A percentile compares a stretch with the other conserved stretches of the same genome.
Conservation (phyloP, 2,888 invertebrate genomes). For the Acrocyrtus sp. region DNA sequence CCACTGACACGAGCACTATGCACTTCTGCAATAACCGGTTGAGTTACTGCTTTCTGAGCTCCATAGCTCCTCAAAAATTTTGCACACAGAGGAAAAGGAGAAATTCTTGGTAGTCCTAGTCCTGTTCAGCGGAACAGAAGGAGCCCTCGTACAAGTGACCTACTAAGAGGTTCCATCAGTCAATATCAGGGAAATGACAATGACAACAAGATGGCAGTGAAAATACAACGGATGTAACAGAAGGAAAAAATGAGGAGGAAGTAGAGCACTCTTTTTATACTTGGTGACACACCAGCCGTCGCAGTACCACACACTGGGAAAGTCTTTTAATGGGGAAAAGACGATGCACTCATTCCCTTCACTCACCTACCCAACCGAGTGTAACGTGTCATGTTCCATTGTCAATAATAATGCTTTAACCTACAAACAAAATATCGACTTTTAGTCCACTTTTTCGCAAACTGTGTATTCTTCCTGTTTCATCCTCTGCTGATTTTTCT, state of each 20-base stretch:
- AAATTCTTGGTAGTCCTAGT: too few species aligned
- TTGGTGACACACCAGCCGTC: neutral
- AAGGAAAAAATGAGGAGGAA: neutral
- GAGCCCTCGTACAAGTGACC: neutral
- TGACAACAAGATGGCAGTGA: neutral
- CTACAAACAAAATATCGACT: slow-evolving; percentile 13
- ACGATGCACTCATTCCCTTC: neutral
- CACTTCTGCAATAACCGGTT: neutral
- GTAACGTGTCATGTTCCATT: slow-evolving; percentile 39
- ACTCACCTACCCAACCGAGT: neutral
- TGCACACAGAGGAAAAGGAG: neutral
- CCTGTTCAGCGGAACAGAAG: neutral
- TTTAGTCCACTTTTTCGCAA: neutral
- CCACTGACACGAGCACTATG: neutral
- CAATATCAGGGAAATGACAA: neutral
- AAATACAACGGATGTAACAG: neutral
- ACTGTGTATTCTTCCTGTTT: neutral
- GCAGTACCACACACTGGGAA: too few species aligned
- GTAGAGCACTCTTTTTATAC: neutral
- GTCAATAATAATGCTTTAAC: slow-evolving; percentile 23
- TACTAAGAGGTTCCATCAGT: neutral
- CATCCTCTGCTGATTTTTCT: neutral
- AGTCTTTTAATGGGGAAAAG: neutral
- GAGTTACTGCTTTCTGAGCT: neutral
- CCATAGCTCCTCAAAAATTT: neutral